A percentile compares a stretch with the other conserved stretches of the same genome.
These are phyloP conservation scores for Carlito syrichta DNA, from an alignment of 2,113 vertebrate genomes.

Conservation along the genomic window DNA sequence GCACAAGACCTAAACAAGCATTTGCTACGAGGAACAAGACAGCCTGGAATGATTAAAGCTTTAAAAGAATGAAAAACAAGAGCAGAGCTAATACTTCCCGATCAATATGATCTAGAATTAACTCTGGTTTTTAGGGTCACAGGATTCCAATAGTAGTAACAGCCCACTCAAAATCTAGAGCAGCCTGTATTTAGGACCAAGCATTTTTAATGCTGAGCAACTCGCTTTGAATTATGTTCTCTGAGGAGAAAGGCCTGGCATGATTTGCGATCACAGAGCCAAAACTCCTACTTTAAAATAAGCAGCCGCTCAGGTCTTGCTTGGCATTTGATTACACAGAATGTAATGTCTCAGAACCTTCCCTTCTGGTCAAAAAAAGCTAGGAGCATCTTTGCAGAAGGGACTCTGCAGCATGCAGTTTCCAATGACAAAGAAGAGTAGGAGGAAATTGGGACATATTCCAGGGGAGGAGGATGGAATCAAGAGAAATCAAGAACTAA, in stretches of 20 bases:
- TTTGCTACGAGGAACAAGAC: not conserved
- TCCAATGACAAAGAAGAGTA: slow-evolving; percentile 22
- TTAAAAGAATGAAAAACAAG: not conserved
- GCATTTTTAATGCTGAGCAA: too few species aligned
- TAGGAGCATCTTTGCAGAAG: slow-evolving; percentile 7
- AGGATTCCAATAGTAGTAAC: not conserved
- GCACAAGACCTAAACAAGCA: too few species aligned
- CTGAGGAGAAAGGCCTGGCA: not conserved
- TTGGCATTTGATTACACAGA: not conserved
- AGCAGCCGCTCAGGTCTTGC: not conserved
- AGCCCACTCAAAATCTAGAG: not conserved
- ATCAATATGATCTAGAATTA: not conserved
- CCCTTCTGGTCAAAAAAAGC: not conserved
- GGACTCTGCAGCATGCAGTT: not conserved
- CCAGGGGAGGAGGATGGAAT: not conserved
- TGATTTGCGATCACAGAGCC: not conserved
- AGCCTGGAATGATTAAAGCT: not conserved
- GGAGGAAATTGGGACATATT: not conserved
- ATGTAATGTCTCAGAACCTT: not conserved
- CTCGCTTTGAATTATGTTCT: not conserved
- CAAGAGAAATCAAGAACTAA: not conserved
- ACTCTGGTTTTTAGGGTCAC: not conserved
- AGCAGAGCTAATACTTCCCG: not conserved
- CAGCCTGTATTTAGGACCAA: not conserved
- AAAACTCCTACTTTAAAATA: not conserved